Evolutionary conservation across 2,888 invertebrate genomes (phyloP).

Genomic region (Terebella lapidaria): DNA sequence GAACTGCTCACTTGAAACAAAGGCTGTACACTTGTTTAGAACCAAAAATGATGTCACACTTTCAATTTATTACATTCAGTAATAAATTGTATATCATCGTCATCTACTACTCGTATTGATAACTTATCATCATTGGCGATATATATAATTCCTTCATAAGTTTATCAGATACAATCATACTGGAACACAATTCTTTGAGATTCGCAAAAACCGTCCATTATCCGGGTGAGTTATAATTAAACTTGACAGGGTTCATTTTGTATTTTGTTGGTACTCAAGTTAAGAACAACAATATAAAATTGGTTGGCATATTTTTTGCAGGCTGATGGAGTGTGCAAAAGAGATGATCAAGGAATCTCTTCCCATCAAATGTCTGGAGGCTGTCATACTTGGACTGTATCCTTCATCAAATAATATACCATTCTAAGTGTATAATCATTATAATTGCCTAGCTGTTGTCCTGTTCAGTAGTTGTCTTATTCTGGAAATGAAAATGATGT

Average conservation of each 20-base stretch:
- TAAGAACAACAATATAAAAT: no score
- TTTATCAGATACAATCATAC: constrained; percentile 47
- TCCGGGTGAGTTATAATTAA: constrained; percentile 38
- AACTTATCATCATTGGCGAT: no score
- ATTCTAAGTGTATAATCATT: background rate
- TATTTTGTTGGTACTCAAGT: no score
- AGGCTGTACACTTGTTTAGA: no score
- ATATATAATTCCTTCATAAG: background rate
- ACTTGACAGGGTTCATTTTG: no score
- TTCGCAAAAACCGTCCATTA: constrained; percentile 49
- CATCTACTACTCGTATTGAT: no score
- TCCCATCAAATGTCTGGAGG: constrained; percentile 55
- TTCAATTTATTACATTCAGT: no score
- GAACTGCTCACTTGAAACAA: no score
- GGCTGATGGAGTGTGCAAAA: constrained; percentile 51
- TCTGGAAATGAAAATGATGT: no score
- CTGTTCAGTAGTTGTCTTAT: no score
- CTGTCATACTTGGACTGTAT: constrained; percentile 53
- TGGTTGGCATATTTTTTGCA: constrained; percentile 31
- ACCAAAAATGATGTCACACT: no score
- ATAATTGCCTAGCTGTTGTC: background rate
- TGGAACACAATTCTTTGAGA: constrained; percentile 54
- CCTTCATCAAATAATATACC: constrained; percentile 23
- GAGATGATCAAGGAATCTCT: constrained; percentile 52
- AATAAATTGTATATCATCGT: no score